A percentile compares a stretch with the other conserved stretches of the same genome.
Evolutionary conservation across 2,888 invertebrate species (phyloP).

Genomic region (Zootermopsis nevadensis): DNA sequence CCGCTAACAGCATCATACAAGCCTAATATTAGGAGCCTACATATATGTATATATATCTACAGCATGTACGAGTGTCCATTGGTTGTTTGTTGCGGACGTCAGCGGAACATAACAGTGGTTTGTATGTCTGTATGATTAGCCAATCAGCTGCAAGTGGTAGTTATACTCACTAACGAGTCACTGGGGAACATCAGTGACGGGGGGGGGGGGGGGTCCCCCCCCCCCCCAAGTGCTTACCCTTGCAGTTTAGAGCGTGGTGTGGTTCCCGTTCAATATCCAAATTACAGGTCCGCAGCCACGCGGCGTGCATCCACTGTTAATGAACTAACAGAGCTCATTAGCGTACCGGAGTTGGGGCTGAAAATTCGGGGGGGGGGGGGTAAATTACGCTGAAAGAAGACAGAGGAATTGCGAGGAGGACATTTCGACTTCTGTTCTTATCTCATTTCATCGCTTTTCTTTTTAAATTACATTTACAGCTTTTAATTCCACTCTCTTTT

Average conservation of each 20-base stretch:
- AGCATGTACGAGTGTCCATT: too few species aligned
- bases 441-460: neutral
- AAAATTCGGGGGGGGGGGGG: neutral
- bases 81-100: conserved; percentile 43
- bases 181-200: conserved; percentile 37
- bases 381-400: conserved; percentile 30
- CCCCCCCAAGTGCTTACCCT: conserved; percentile 48
- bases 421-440: neutral
- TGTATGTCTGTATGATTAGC: conserved; percentile 41
- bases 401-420: neutral
- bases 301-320: conserved; percentile 48
- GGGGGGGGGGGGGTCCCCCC: neutral
- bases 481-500: neutral
- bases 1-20: too few species aligned
- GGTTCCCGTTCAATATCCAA: conserved; percentile 51
- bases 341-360: conserved; percentile 38
- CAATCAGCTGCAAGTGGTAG: conserved; percentile 52
- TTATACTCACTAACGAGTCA: conserved; percentile 51
- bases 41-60: too few species aligned
- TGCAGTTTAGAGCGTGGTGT: conserved; percentile 51
- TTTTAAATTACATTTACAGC: neutral
- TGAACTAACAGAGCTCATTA: conserved; percentile 53
- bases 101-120: conserved; percentile 38
- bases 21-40: too few species aligned
- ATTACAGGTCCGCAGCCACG: conserved; percentile 49